Conservation (phyloP, 23 tunicate genomes). For the Ascidia mentula region DNA sequence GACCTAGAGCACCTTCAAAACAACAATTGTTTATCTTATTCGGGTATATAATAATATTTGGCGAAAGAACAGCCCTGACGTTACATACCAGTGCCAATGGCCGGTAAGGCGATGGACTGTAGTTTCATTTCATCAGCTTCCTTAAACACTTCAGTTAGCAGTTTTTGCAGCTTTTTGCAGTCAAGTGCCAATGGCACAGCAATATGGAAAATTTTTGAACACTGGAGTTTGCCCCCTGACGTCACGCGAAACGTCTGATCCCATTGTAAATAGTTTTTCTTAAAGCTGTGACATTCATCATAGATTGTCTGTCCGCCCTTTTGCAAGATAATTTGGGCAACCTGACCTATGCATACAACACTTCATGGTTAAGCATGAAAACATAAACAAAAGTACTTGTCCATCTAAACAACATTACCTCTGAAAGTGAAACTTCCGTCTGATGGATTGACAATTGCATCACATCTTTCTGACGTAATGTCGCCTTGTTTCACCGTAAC, state of each 20-base stretch:
- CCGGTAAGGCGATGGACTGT: background rate
- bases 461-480: background rate
- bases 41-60: background rate
- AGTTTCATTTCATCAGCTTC: background rate
- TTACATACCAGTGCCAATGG: background rate
- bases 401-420: background rate
- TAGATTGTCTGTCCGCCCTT: background rate
- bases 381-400: background rate
- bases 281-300: background rate
- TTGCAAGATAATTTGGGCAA: background rate
- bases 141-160: background rate
- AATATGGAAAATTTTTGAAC: background rate
- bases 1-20: background rate
- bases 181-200: background rate
- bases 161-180: background rate
- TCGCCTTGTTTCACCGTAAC: background rate
- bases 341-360: background rate
- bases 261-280: background rate
- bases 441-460: slow-evolving; percentile 1
- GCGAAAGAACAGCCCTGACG: background rate
- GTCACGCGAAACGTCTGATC: background rate
- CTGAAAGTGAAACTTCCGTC: background rate
- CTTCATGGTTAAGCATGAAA: background rate
- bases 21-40: background rate
- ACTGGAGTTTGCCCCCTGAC: background rate